phyloP scores from a whole-genome alignment of 2,888 invertebrate genomes.

The Nemapogon koenigi region DNA sequence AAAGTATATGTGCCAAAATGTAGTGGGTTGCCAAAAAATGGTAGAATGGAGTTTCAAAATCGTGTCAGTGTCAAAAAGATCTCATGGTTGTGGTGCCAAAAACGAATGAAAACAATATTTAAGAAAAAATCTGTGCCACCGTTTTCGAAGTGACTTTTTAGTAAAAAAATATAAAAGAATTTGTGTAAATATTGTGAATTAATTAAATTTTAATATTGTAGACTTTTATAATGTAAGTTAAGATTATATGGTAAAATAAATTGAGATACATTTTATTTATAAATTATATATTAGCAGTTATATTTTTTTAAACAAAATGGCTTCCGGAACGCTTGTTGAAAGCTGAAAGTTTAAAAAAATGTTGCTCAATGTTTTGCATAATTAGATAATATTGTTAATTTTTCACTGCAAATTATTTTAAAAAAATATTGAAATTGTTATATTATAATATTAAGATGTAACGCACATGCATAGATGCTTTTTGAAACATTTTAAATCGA shows the following conservation, averaged over 20 bases:
- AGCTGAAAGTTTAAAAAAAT: conserved; percentile 27
- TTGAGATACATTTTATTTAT: too few species aligned
- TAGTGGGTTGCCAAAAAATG: too few species aligned
- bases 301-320: conserved; percentile 20
- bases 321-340: conserved; percentile 33
- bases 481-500: conserved; percentile 28
- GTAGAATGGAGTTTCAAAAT: too few species aligned
- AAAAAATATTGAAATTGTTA: neutral
- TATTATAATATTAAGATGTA: neutral
- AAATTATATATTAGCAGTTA: neutral
- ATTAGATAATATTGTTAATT: conserved; percentile 15
- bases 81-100: conserved; percentile 8
- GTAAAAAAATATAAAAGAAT: conserved; percentile 3
- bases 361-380: conserved; percentile 40
- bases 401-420: conserved; percentile 1
- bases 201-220: conserved; percentile 30
- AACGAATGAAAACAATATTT: neutral
- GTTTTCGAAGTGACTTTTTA: conserved; percentile 9
- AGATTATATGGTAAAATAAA: too few species aligned
- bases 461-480: conserved; percentile 5
- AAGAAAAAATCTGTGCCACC: conserved; percentile 3
- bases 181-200: conserved; percentile 26
- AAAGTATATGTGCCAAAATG: too few species aligned
- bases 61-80: too few species aligned
- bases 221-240: conserved; percentile 11